phyloP scores from a whole-genome alignment of 2,113 vertebrate genomes.

The Carassius auratus region DNA sequence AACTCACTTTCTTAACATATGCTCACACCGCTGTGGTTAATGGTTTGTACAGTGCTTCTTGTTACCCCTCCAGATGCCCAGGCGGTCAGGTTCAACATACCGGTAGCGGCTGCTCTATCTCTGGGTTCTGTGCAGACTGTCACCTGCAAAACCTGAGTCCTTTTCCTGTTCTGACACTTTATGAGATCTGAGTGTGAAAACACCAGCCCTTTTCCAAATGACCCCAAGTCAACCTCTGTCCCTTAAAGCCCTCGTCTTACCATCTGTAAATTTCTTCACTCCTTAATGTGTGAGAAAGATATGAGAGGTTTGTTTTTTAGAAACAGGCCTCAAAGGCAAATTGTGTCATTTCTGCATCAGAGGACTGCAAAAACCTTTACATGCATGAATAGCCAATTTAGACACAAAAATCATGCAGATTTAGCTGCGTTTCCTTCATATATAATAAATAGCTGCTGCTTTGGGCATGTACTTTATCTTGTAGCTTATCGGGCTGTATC shows the following conservation, averaged over 20 bases:
- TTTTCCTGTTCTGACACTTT: slow-evolving; percentile 34
- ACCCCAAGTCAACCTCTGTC: slow-evolving; percentile 21
- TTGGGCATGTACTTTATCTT: neutral
- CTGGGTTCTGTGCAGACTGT: neutral
- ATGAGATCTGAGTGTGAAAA: slow-evolving; percentile 40
- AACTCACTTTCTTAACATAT: neutral
- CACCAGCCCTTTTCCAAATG: slow-evolving; percentile 24
- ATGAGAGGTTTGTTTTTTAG: neutral
- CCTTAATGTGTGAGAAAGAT: neutral
- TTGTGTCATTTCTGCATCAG: too few relatives aligned
- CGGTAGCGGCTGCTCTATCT: neutral
- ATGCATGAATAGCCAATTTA: neutral
- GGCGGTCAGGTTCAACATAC: neutral
- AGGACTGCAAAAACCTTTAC: too few relatives aligned
- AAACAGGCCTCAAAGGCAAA: too few relatives aligned
- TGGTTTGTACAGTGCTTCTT: neutral
- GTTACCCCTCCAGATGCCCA: neutral
- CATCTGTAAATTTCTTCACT: slow-evolving; percentile 7
- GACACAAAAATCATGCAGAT: neutral
- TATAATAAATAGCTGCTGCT: slow-evolving; percentile 22
- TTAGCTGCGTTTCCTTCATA: neutral
- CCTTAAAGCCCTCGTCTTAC: neutral
- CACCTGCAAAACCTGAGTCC: too few relatives aligned
- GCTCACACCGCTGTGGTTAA: neutral
- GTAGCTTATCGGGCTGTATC: neutral